A percentile compares a stretch with the other conserved stretches of the same genome.
These are phyloP conservation scores for Virgularia gustaviana DNA, from an alignment of 92 coral and sea anemone genomes.

Conservation along the genomic window DNA sequence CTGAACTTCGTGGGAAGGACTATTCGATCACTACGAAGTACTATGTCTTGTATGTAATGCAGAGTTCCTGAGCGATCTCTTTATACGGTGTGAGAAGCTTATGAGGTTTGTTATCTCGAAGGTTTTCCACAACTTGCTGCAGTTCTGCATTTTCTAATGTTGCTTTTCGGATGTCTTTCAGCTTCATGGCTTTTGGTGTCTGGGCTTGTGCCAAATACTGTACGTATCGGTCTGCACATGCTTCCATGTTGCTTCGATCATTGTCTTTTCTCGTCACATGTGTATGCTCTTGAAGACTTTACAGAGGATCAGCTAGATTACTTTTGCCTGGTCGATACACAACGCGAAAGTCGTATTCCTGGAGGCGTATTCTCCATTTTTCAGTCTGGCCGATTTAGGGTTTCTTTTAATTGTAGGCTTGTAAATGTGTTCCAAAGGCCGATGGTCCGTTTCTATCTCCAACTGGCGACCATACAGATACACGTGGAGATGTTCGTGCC, in stretches of 20 bases:
- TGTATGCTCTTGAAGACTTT: constrained; percentile 26
- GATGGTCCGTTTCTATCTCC: constrained; percentile 53
- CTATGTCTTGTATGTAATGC: constrained; percentile 34
- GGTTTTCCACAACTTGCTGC: constrained; percentile 21
- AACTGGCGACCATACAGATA: constrained; percentile 47
- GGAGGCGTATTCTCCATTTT: constrained; percentile 52
- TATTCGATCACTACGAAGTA: constrained; percentile 44
- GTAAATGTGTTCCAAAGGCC: constrained; percentile 49
- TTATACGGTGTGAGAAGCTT: constrained; percentile 37
- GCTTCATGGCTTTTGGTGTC: constrained; percentile 44
- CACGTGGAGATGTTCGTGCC: constrained; percentile 56
- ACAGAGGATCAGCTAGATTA: constrained; percentile 51
- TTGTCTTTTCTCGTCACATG: no score
- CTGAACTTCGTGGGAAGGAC: constrained; percentile 42
- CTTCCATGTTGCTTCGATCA: constrained; percentile 49
- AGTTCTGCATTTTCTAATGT: constrained; percentile 38
- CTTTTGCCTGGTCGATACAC: constrained; percentile 45
- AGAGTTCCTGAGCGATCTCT: constrained; percentile 35
- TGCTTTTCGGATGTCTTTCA: constrained; percentile 40
- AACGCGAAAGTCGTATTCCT: constrained; percentile 56
- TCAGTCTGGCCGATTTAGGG: constrained; percentile 46
- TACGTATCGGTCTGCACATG: constrained; percentile 54
- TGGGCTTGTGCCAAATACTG: constrained; percentile 35
- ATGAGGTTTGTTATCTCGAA: constrained; percentile 4
- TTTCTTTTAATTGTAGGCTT: constrained; percentile 36